Base-by-base conservation (phyloP, 2,797 vertebrate species). In the Epinephelus coioides region DNA sequence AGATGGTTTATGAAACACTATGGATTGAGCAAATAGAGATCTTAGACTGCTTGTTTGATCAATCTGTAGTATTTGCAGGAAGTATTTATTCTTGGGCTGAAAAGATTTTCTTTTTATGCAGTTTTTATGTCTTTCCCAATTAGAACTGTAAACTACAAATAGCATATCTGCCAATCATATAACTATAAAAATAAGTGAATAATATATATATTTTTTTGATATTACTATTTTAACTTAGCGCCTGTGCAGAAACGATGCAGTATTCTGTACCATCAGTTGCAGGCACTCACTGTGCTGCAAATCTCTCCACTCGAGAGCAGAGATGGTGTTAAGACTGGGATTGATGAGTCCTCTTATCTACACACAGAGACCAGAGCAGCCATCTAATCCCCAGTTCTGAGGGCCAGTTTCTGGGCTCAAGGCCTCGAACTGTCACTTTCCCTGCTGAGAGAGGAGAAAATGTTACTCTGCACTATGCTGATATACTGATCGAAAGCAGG, bases 311-410 rank as follows among this genome's bases (percentile, higher is more conserved):
- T 57, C 0, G 50, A 57, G 65, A 79, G 65, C 71, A 64, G 59
- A 78, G 60, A 69, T 43, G 53, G 53, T 49, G 27, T 78, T 79
- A 34, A 43, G 34, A 34, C 27, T 46, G 64, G 54, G 68, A 73
- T 82, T 53, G 59, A 83, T 77, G 74, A 81, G 63, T 73, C 62
- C 25, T 73, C 66, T 79, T 85, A 85, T 88, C 82, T 84, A 34
- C 70, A 73, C 49, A 57, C 62, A 71, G 70, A 81, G 46, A 74
- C 64, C 65, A 83, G 51, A 88, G 77, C 86, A 76, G 61, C 34
- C 64, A 62, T 82, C 70, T 85, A 84, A 88, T 89, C 84, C 76
- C 8, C 43, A 44, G 44, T 69, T 80, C 62, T 73, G 43, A 86
- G n/a, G 60, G 61, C 50, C 70, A 63, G 38, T 75, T 82, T 76